phyloP scores from a whole-genome alignment of 2,113 vertebrate species.

The Atherinomorus stipes region DNA sequence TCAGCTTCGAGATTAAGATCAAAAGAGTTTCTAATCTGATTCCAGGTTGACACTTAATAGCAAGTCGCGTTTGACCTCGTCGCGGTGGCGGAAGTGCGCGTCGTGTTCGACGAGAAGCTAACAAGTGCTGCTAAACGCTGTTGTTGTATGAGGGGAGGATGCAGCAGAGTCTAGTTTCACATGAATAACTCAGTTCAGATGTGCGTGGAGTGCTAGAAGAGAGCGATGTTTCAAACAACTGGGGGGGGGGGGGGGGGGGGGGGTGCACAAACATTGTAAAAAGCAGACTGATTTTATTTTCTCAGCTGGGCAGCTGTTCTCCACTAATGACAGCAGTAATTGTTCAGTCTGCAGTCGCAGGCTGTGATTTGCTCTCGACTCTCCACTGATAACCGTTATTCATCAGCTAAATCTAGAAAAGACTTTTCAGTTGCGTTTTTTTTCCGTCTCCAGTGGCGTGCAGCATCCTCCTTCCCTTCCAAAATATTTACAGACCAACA shows the following conservation, averaged over 20 bases:
- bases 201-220: neutral
- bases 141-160: neutral
- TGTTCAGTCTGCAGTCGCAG: constrained; percentile 4
- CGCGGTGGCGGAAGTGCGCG: neutral
- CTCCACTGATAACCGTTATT: neutral
- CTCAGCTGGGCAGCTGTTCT: constrained; percentile 17
- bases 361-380: neutral
- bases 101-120: neutral
- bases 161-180: neutral
- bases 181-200: neutral
- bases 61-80: constrained; percentile 43
- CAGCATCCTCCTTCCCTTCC: neutral
- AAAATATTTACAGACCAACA: constrained; percentile 43
- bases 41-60: constrained; percentile 57
- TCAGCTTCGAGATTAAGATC: constrained; percentile 67
- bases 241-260: no score
- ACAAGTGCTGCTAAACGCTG: no score
- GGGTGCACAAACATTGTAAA: neutral
- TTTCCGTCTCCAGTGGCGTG: constrained; percentile 31
- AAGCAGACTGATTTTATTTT: constrained; percentile 18
- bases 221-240: no score
- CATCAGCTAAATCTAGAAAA: neutral
- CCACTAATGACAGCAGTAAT: neutral
- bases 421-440: neutral
- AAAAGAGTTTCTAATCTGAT: constrained; percentile 67